Conservation (phyloP, 2,113 vertebrate species). For the Ailurus styani region DNA sequence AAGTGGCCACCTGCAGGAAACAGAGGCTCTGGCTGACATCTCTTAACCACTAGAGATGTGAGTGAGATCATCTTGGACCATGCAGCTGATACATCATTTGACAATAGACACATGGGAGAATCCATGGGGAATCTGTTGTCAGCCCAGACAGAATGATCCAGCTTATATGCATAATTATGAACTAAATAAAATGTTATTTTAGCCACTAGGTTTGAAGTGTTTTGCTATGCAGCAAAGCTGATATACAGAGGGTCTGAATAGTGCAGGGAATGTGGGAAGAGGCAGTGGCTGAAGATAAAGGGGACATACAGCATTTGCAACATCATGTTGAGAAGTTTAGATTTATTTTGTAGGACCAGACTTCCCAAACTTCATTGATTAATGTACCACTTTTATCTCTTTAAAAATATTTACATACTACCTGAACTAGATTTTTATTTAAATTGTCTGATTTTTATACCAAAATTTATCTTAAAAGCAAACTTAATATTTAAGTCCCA, state of each 20-base stretch:
- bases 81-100: not conserved
- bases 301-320: not conserved
- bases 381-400: not conserved
- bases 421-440: not conserved
- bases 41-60: not conserved
- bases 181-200: not conserved
- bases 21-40: not conserved
- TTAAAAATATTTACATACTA: not conserved
- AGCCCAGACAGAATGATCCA: not conserved
- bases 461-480: conserved; percentile 13
- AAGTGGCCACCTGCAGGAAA: not conserved
- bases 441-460: not conserved
- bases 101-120: not conserved
- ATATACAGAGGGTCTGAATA: not conserved
- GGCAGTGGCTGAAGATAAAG: not conserved
- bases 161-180: not conserved
- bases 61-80: not conserved
- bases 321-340: not conserved
- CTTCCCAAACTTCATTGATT: not conserved
- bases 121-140: not conserved
- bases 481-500: not conserved
- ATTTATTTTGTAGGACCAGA: not conserved
- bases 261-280: not conserved
- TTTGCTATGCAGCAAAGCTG: not conserved
- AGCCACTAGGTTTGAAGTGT: not conserved